Evolutionary conservation across 1,140 invertebrate genomes (phyloP), one percentile per base, ranked within the genome.

Genomic region (Zaprionus ghesquierei): DNA sequence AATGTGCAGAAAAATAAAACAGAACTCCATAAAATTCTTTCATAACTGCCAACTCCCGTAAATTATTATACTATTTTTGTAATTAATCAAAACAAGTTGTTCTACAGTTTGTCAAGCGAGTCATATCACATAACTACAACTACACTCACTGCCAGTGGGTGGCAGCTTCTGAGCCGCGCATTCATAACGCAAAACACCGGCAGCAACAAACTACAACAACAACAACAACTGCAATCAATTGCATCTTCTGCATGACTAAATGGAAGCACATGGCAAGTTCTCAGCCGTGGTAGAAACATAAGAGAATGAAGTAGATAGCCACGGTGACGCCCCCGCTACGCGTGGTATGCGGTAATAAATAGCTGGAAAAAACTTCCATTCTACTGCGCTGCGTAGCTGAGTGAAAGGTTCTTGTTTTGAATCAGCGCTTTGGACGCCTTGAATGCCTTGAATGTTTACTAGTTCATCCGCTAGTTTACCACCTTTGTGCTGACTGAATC

Each of bases 191-290:
- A 41, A 49, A 80, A 49, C 54, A 49, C 22, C 27, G 5, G 5
- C 18, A 18, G 27, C 15, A 29, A 35, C 20, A 56, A 38, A 38
- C 31, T 53, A 56, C 41, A 69, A 75, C 71, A 69, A 75, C 62
- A 75, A 76, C 64, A 81, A 78, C 71, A 89, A 84, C 76, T 84
- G 73, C 73, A 82, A 87, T 89, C 84, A 87, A 89, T 87, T 89
- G 84, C 84, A 89, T 78, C 79, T 87, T 71, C 79, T 84, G 79
- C 84, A 74, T 68, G 71, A 79, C 72, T 81, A 75, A 72, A 76
- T 79, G 51, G 38, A 51, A 74, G 60, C 81, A 75, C 62, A 69
- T 80, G 66, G 77, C 55, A 60, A 62, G 69, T 74, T 58, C 55
- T 60, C 62, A 70, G 69, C 44, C 44, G 29, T 31, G 20, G 10